Conservation (phyloP, 2,888 invertebrate genomes). For the Myathropa florea region DNA sequence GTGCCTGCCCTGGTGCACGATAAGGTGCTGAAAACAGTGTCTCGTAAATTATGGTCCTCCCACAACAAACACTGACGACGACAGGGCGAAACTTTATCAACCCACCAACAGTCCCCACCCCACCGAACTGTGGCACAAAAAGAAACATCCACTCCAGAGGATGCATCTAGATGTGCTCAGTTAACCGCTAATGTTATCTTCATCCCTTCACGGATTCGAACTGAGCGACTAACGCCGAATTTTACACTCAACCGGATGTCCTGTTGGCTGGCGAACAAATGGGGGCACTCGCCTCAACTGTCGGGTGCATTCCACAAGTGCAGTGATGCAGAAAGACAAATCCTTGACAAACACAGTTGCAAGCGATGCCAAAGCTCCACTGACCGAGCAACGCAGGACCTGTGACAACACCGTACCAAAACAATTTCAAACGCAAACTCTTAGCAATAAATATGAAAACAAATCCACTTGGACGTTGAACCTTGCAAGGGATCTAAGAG, state of each 20-base stretch:
- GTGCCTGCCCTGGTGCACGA: slow-evolving; percentile 44
- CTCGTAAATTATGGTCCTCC: slow-evolving; percentile 44
- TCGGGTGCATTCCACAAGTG: not conserved
- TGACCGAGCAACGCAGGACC: not conserved
- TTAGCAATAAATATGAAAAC: slow-evolving; percentile 44
- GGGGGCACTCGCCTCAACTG: not conserved
- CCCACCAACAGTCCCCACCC: not conserved
- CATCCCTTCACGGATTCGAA: not conserved
- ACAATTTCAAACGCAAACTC: slow-evolving; percentile 41
- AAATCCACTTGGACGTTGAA: slow-evolving; percentile 51
- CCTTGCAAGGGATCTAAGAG: slow-evolving; percentile 27
- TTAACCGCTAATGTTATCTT: slow-evolving; percentile 22
- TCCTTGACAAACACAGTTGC: not conserved
- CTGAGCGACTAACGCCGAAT: not conserved
- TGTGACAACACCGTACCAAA: slow-evolving; percentile 16
- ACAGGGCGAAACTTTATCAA: slow-evolving; percentile 32
- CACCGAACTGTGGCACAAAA: not conserved
- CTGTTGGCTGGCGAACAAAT: slow-evolving; percentile 10
- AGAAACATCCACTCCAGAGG: not conserved
- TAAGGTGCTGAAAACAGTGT: slow-evolving; percentile 55
- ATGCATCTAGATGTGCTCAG: slow-evolving; percentile 23
- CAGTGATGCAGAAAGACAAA: not conserved
- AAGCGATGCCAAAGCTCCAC: slow-evolving; percentile 3
- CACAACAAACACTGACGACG: slow-evolving; percentile 19
- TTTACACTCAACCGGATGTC: slow-evolving; percentile 29